phyloP scores from a whole-genome alignment of 2,113 vertebrate species.

The Puffinus mauretanicus region DNA sequence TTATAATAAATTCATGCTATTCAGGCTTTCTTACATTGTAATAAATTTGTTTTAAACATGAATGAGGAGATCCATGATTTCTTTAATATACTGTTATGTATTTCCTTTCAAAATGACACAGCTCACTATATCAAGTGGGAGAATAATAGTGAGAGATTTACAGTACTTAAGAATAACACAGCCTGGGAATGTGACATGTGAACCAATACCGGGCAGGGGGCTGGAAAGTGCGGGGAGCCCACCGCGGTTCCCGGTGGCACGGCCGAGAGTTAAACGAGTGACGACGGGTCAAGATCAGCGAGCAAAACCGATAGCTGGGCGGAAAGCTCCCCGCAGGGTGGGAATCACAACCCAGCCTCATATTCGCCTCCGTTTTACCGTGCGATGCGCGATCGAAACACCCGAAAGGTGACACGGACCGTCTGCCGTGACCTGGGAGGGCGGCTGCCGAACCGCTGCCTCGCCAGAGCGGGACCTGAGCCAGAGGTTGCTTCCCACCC shows the following conservation, averaged over 20 bases:
- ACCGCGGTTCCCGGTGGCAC: rapidly evolving
- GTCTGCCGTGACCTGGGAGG: rapidly evolving
- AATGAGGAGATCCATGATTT: slow-evolving; percentile 81
- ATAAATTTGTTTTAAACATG: slow-evolving; percentile 82
- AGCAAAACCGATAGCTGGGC: neutral
- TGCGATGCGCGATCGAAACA: rapidly evolving
- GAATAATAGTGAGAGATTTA: slow-evolving; percentile 75
- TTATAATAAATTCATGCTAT: slow-evolving; percentile 82
- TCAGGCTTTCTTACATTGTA: slow-evolving; percentile 78
- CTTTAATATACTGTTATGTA: slow-evolving; percentile 80
- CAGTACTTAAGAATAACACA: slow-evolving; percentile 60
- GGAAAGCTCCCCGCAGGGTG: neutral
- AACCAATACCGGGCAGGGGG: neutral
- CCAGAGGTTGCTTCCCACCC: neutral
- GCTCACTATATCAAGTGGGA: slow-evolving; percentile 75
- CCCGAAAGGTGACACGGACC: rapidly evolving
- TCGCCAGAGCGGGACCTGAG: rapidly evolving
- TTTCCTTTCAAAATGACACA: slow-evolving; percentile 79
- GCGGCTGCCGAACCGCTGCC: rapidly evolving
- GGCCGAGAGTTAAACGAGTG: neutral
- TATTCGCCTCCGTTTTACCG: rapidly evolving
- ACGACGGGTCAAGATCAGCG: rapidly evolving
- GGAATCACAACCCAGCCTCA: neutral
- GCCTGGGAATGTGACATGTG: slow-evolving; percentile 19
- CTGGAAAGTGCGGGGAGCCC: neutral